These are phyloP conservation scores for Myotis davidii DNA, from an alignment of 2,113 vertebrate species.

Conservation along the genomic window DNA sequence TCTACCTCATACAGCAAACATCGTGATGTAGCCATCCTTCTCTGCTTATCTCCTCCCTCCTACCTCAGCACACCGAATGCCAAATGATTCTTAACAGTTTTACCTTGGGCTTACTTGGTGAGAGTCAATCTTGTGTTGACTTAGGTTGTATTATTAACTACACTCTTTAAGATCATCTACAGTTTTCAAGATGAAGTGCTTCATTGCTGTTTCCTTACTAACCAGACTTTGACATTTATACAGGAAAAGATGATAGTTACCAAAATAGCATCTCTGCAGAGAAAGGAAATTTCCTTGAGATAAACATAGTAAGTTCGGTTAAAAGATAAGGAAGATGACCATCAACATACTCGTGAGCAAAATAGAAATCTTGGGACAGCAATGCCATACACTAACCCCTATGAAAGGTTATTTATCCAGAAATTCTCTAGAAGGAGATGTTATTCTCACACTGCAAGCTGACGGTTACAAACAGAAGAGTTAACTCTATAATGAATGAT, in stretches of 20 bases:
- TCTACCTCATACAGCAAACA: not conserved
- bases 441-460: fast-evolving
- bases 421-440: not conserved
- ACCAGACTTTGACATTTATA: conserved; percentile 6
- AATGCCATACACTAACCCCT: too few relatives aligned
- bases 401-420: not conserved
- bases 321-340: not conserved
- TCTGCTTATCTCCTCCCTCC: not conserved
- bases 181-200: not conserved
- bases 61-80: not conserved
- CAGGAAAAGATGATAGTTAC: not conserved
- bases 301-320: not conserved
- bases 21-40: fast-evolving
- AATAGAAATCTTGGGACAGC: not conserved
- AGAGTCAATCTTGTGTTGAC: not conserved
- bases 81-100: not conserved
- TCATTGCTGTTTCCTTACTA: conserved; percentile 8
- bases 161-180: not conserved
- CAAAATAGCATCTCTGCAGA: not conserved
- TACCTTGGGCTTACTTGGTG: not conserved
- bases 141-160: not conserved
- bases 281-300: not conserved
- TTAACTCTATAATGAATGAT: not conserved
- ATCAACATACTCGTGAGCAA: not conserved
- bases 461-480: not conserved